These are phyloP conservation scores for Labia minor DNA, from an alignment of 2,888 invertebrate genomes.

Conservation along the genomic window DNA sequence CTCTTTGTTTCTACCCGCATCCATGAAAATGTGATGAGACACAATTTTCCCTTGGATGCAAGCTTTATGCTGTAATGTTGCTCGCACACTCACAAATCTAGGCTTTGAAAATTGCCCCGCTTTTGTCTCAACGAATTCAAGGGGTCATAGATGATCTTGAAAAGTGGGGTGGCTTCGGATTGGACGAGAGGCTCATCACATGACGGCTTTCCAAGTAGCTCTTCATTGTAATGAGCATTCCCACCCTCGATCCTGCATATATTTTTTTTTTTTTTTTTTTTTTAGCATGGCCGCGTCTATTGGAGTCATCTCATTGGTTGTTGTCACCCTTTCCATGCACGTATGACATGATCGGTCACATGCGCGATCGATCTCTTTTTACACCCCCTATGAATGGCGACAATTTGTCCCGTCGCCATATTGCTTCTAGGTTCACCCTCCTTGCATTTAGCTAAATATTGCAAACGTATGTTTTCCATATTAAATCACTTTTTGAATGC, in stretches of 20 bases:
- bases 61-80: conserved; percentile 15
- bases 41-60: not conserved
- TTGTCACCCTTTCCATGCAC: conserved; percentile 18
- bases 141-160: conserved; percentile 22
- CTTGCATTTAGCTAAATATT: not conserved
- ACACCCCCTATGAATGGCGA: not conserved
- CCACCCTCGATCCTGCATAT: conserved; percentile 1
- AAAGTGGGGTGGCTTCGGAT: conserved; percentile 27
- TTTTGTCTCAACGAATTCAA: conserved; percentile 24
- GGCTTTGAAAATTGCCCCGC: conserved; percentile 24
- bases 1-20: conserved; percentile 7
- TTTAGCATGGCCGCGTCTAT: conserved; percentile 22
- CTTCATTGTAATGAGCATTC: conserved; percentile 25
- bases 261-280: conserved; percentile 21
- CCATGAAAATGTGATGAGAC: conserved; percentile 2
- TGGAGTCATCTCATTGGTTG: conserved; percentile 23
- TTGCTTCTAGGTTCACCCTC: not conserved
- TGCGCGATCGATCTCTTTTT: conserved; percentile 1
- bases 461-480: conserved; percentile 7
- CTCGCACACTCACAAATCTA: conserved; percentile 17
- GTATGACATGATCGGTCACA: conserved; percentile 13
- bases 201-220: conserved; percentile 24
- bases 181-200: conserved; percentile 34
- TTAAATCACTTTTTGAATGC: not conserved
- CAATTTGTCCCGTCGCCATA: not conserved